Evolutionary conservation across 2,113 vertebrate genomes (phyloP), one percentile per base, ranked within the genome.

Genomic region (mouse (Mus musculus)): DNA sequence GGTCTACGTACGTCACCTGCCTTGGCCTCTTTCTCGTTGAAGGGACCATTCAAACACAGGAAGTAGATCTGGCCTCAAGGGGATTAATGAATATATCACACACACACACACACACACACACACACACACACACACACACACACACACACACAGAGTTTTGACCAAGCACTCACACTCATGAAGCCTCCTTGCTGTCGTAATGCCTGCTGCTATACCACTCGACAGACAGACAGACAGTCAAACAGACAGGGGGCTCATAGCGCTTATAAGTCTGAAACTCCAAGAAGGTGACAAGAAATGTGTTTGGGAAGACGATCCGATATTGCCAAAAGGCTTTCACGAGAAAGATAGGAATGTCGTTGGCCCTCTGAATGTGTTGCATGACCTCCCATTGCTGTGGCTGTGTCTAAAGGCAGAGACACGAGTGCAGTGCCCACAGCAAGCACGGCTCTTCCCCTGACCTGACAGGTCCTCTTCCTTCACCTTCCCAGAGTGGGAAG

Each of bases 1-100:
- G 42, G 7, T 42, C 24, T 65, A 46, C 14, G 0, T 17, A 17
- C 33, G 20, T 26, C 22, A 52, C 77, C 17, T 3, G 33, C 59
- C 54, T 65, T 67, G 69, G 26, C 46, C 77, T 90, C 67, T 90
- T 80, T 93, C 87, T 91, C 69, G 69, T 56, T 69, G 88, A 72
- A 90, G 86, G n/a, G 63, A 92, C 77, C 61, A 36, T 7, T 20
- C 59, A 89, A 63, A 39, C 42, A 11, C 67, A 75, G 69, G 39
- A 46, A 61, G 16, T 4, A 92, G 87, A 76, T 65, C 28, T 13
- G n/a, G 67, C 75, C 59, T 94, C 39, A 85, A 36, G 7, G 16
- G 24, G 46, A 86, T 33, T 36, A 63, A 0, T 33, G 59, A 49
- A 59, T 33, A 93, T 16, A 7, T 16, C 8, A 67, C 65, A 67